Evolutionary conservation across 2,797 vertebrate species (phyloP), one percentile per base, ranked within the genome.

Genomic region (Halcyon smyrnensis): DNA sequence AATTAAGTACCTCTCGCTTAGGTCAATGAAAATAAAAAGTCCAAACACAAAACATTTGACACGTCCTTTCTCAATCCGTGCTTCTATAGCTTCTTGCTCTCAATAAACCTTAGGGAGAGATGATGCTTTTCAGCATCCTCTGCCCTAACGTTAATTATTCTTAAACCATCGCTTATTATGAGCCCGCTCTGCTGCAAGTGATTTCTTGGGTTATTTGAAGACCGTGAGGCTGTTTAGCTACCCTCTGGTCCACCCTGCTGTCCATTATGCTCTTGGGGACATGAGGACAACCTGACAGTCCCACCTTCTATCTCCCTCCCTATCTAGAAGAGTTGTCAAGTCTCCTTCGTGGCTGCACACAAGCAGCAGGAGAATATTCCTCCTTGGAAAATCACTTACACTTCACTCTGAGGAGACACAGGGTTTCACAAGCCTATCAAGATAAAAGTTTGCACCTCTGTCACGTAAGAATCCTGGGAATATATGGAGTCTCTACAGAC

Each of bases 1-100:
- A 92, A 71, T 89, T 63, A 87, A 96, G 43, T 81, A 84, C 67
- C 53, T 91, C 87, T 93, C 37, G 24, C 88, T 70, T 62, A 28
- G 30, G 71, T 76, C 81, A 90, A 70, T 37, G 56, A 88, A 90
- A 90, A 87, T 25, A 84, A n/a, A 5, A 94, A 79, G 28, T 53
- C 43, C 21, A 41, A 70, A 63, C n/a, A 57, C 67, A 73, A 76
- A 73, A 70, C 5, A 11, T 62, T 46, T 70, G 56, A 15, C 48
- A 30, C 10, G 20, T 51, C 70, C 64, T 51, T 89, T 93, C 70
- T 82, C 21, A 60, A 8, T 37, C 46, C 43, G 8, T 12, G 48
- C 62, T 90, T 83, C 83, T 39, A 36, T 1, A 65, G 32, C 43
- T 75, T 74, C 85, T 81, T 50, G 13, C n/a, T 80, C 71, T 77